phyloP scores from a whole-genome alignment of 2,797 vertebrate species.

The Ataeniobius toweri region DNA sequence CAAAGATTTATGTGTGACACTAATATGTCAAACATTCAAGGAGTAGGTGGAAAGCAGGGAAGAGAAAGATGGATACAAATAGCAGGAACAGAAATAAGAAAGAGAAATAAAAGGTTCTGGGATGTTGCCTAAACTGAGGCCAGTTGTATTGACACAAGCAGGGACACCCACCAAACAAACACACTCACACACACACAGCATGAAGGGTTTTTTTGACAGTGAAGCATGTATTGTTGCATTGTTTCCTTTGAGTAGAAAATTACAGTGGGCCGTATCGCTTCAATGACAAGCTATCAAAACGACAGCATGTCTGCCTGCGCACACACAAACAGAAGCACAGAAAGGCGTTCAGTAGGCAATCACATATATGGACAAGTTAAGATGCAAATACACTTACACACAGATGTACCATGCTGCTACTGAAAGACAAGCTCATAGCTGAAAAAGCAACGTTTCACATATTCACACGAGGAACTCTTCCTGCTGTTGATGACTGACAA shows the following conservation, averaged over 20 bases:
- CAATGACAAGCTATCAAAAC: slow-evolving; percentile 72
- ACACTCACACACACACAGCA: slow-evolving; percentile 8
- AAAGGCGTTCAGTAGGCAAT: slow-evolving; percentile 25
- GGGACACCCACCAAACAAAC: slow-evolving; percentile 40
- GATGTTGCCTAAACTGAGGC: slow-evolving; percentile 46
- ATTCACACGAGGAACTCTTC: slow-evolving; percentile 22
- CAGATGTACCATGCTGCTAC: slow-evolving; percentile 11
- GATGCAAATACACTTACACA: slow-evolving; percentile 45
- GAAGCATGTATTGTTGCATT: slow-evolving; percentile 70
- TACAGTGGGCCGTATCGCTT: slow-evolving; percentile 70
- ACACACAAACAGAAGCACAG: slow-evolving; percentile 35
- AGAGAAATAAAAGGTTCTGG: slow-evolving; percentile 14
- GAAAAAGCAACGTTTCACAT: slow-evolving; percentile 44
- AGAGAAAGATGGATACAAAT: slow-evolving; percentile 8
- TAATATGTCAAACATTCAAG: slow-evolving; percentile 57
- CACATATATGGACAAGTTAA: slow-evolving; percentile 42
- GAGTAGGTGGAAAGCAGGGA: not conserved
- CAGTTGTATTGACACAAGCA: slow-evolving; percentile 43
- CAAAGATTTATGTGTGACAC: slow-evolving; percentile 67
- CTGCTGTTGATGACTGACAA: slow-evolving; percentile 16
- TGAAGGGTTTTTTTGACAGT: slow-evolving; percentile 54
- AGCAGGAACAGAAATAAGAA: slow-evolving; percentile 2
- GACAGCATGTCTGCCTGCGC: slow-evolving; percentile 50
- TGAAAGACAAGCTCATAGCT: slow-evolving; percentile 64
- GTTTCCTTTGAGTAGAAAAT: slow-evolving; percentile 78